These are phyloP conservation scores for Philereme transversata DNA, from an alignment of 2,888 invertebrate species.

Conservation along the genomic window DNA sequence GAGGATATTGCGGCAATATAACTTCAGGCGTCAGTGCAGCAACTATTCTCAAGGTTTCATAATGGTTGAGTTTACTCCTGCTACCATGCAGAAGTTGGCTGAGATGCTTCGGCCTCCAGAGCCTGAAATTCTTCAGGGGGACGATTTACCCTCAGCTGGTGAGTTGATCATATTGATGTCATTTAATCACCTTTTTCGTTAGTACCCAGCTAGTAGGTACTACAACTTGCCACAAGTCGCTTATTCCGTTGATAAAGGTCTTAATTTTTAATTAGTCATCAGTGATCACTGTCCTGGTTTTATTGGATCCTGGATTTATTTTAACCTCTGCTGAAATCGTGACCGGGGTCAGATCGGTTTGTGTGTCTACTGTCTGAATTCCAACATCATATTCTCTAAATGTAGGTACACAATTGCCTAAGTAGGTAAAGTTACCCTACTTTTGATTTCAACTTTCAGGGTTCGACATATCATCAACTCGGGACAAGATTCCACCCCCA, in stretches of 20 bases:
- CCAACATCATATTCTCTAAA: not conserved
- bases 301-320: too few relatives aligned
- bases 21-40: too few relatives aligned
- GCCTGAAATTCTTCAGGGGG: slow-evolving; percentile 73
- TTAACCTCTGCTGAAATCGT: not conserved
- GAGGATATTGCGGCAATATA: too few relatives aligned
- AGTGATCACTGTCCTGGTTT: too few relatives aligned
- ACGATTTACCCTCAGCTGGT: slow-evolving; percentile 63
- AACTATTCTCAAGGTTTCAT: slow-evolving; percentile 13
- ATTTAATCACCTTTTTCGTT: too few relatives aligned
- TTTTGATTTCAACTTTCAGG: slow-evolving; percentile 42
- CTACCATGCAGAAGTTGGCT: slow-evolving; percentile 61
- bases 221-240: too few relatives aligned
- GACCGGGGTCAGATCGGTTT: not conserved
- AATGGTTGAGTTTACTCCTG: slow-evolving; percentile 62
- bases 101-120: slow-evolving; percentile 68
- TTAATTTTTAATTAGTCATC: too few relatives aligned
- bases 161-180: slow-evolving; percentile 20
- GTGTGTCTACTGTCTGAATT: not conserved
- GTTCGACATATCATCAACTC: slow-evolving; percentile 67
- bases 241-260: too few relatives aligned
- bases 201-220: too few relatives aligned
- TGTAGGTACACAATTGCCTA: too few relatives aligned
- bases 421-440: not conserved
- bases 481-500: slow-evolving; percentile 48